Base-by-base conservation (phyloP, 2,888 invertebrate species). In the Allacma fusca region DNA sequence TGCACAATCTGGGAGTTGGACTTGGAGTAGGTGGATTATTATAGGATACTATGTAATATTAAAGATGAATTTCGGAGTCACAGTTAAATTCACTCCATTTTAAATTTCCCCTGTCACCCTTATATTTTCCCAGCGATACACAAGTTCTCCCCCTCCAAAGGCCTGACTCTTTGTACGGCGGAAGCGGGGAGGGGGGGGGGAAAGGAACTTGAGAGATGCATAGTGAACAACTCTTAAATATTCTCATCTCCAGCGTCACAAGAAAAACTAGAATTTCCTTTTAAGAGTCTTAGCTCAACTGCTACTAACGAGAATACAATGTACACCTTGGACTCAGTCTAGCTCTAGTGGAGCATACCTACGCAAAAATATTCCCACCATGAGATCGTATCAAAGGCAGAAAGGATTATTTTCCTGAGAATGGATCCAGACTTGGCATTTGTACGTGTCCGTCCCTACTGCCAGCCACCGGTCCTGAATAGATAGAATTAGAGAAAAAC, bases 381-480 rank as follows among this genome's bases (percentile, higher is more conserved):
- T 69, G 21, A 29, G 43, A 69, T 69, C 23, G 19, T 23, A 62
- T 62, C 62, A 62, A 62, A 62, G 62, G 62, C 7, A 62, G 23
- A 16, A 71, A n/a, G 71, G 71, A 71, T 71, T 71, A 71, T 57
- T 71, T 71, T 23, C 44, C 21, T 24, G 71, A 43, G 69, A 69
- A 69, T 13, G 29, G 23, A 69, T 69, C 69, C 69, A 21, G 44
- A n/a, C 29, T 23, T 28, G 28, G 16, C n/a, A 65, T 65, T 65
- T 28, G 29, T 28, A 65, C 13, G 24, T 26, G 65, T 65, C 65
- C 12, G 16, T 1, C 1, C 16, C 9, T 26, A 9, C 28, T 65
- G 1, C 50, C 4, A 9, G 16, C 16, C 50, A 50, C 1, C 2
- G 50, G 4, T 13, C 50, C n/a, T 50, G 9, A 50, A 50, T 12